These are phyloP conservation scores for Carassius carassius DNA, from an alignment of 2,113 vertebrate species.

Conservation along the genomic window DNA sequence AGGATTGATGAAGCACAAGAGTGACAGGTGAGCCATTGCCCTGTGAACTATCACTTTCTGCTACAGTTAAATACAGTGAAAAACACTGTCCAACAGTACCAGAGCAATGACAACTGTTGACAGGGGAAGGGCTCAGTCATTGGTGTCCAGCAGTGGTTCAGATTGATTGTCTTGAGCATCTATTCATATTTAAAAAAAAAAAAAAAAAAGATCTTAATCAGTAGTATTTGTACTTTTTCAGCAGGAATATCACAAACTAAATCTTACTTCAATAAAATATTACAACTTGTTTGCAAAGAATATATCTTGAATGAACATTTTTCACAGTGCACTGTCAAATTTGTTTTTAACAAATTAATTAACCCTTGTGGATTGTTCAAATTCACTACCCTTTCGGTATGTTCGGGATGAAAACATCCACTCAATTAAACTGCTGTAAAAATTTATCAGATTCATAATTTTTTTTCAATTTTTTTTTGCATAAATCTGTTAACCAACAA, in stretches of 20 bases:
- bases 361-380: too few relatives aligned
- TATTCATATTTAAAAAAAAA: neutral
- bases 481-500: too few relatives aligned
- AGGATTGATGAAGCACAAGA: conserved; percentile 50
- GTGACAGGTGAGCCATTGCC: conserved; percentile 60
- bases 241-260: neutral
- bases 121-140: conserved; percentile 60
- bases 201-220: neutral
- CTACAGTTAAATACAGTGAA: neutral
- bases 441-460: too few relatives aligned
- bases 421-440: too few relatives aligned
- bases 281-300: neutral
- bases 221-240: neutral
- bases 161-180: neutral
- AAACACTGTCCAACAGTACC: neutral
- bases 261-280: neutral
- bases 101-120: conserved; percentile 4
- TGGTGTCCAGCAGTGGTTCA: conserved; percentile 24
- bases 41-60: conserved; percentile 40
- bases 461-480: too few relatives aligned
- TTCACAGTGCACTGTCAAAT: neutral
- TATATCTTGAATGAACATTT: neutral
- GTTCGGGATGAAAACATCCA: too few relatives aligned
- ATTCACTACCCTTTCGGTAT: too few relatives aligned
- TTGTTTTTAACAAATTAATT: neutral